phyloP scores from a whole-genome alignment of 1,140 invertebrate genomes.

The Popillia japonica region DNA sequence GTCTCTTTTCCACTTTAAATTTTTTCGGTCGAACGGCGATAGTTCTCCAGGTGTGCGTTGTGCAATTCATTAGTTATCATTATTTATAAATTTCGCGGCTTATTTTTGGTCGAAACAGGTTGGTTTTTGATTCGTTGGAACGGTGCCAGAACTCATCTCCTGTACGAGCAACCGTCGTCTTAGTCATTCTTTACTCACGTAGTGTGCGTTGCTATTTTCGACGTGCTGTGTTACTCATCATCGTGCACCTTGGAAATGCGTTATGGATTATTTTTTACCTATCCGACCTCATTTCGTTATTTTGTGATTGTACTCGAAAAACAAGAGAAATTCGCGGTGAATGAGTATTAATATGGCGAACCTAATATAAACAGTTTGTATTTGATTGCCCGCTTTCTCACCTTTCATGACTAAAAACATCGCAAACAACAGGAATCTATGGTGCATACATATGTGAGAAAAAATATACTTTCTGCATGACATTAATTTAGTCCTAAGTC shows the following conservation, averaged over 20 bases:
- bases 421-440: no score
- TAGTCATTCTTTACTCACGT: constrained; percentile 16
- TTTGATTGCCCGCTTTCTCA: not conserved
- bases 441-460: no score
- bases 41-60: constrained; percentile 1
- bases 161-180: constrained; percentile 4
- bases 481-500: no score
- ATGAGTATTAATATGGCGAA: not conserved
- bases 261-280: constrained; percentile 34
- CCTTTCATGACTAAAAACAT: no score
- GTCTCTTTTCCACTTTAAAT: not conserved
- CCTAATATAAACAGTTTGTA: not conserved
- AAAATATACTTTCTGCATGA: no score
- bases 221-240: constrained; percentile 26
- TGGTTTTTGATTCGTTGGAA: constrained; percentile 32
- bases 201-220: constrained; percentile 27
- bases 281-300: constrained; percentile 17
- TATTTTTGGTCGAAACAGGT: constrained; percentile 30
- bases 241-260: constrained; percentile 32
- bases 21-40: not conserved
- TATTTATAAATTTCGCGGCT: constrained; percentile 22
- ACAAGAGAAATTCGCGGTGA: not conserved
- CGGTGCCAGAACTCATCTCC: not conserved
- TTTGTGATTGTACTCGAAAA: constrained; percentile 13
- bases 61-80: constrained; percentile 34